Evolutionary conservation across 2,113 vertebrate species (phyloP).

Genomic region (Illadopsis cleaveri): DNA sequence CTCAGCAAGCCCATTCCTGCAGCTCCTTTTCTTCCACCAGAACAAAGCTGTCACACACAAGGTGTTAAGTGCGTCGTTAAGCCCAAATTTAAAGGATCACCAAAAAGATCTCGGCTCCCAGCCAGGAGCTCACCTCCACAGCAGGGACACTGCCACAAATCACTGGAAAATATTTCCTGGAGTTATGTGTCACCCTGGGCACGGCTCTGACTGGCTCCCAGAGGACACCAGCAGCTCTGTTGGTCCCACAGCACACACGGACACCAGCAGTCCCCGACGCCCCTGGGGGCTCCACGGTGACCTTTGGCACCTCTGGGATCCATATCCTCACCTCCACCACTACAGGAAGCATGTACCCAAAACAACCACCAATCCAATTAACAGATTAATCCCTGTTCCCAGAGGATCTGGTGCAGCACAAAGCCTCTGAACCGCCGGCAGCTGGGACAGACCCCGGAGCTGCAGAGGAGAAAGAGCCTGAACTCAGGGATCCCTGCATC

Average conservation of each 20-base stretch:
- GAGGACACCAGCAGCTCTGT: rapidly evolving
- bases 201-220: neutral
- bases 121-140: neutral
- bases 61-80: rapidly evolving
- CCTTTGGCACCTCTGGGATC: neutral
- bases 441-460: neutral
- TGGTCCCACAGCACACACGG: neutral
- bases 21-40: neutral
- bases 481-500: neutral
- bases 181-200: neutral
- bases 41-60: neutral
- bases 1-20: neutral
- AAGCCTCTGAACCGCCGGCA: rapidly evolving
- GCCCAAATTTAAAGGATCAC: neutral
- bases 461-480: neutral
- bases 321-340: neutral
- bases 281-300: rapidly evolving
- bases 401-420: neutral
- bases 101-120: too few relatives aligned
- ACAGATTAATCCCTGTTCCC: neutral
- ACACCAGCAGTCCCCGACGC: neutral
- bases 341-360: neutral
- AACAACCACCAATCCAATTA: conserved; percentile 18
- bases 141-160: neutral
- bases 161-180: neutral